phyloP scores from a whole-genome alignment of 2,797 vertebrate species.

The Toxotes lorentzi region DNA sequence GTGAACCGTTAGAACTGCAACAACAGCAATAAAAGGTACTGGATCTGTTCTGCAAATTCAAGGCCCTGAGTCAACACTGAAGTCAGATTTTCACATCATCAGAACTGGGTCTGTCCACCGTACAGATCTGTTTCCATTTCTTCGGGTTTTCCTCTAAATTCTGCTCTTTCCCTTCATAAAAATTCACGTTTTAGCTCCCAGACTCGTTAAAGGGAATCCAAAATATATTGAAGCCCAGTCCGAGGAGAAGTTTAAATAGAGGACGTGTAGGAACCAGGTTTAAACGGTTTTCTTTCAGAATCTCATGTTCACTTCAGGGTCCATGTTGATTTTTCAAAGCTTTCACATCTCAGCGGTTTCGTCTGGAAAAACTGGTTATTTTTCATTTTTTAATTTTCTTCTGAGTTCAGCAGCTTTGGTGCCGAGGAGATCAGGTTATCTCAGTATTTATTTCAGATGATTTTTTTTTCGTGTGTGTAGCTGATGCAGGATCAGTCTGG shows the following conservation, averaged over 20 bases:
- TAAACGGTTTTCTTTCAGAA: neutral
- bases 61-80: too few relatives aligned
- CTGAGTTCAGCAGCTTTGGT: neutral
- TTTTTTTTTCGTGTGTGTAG: neutral
- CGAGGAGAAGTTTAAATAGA: too few relatives aligned
- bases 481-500: constrained; percentile 23
- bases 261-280: too few relatives aligned
- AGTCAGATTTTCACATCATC: too few relatives aligned
- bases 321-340: neutral
- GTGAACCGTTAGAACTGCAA: constrained; percentile 10
- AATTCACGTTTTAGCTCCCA: neutral
- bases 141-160: neutral
- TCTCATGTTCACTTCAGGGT: neutral
- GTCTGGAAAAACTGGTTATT: too few relatives aligned
- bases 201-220: neutral
- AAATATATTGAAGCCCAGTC: too few relatives aligned
- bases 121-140: neutral
- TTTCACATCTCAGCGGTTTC: neutral
- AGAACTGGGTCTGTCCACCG: too few relatives aligned
- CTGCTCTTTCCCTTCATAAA: neutral
- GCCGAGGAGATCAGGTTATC: neutral
- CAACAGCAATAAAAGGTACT: neutral
- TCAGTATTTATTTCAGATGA: constrained; percentile 13
- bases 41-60: neutral
- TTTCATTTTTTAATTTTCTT: neutral